Percentiles rank a stretch among this genome's conserved stretches.
These are phyloP conservation scores for Empidonax traillii DNA, from an alignment of 2,113 vertebrate genomes.

Conservation along the genomic window DNA sequence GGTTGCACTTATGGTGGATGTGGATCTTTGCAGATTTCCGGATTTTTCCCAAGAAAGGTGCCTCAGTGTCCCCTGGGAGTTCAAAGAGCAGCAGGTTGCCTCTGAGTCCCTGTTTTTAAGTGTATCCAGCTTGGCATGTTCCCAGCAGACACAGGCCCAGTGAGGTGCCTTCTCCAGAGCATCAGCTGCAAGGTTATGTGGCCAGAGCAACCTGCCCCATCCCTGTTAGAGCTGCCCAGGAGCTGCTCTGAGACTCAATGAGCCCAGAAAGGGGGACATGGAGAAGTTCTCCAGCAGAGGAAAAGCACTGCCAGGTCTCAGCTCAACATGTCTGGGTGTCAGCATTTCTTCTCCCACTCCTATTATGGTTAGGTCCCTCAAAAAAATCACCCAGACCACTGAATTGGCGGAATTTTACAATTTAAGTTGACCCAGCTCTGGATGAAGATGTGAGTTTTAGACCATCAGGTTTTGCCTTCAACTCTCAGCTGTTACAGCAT, in stretches of 20 bases:
- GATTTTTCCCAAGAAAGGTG: background rate
- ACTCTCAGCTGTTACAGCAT: background rate
- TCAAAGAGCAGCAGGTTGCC: background rate
- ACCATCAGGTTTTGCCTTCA: background rate
- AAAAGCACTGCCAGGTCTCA: background rate
- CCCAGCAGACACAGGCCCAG: accelerated
- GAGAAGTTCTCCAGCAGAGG: background rate
- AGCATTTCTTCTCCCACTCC: background rate
- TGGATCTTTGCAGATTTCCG: background rate
- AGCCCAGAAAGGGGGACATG: background rate
- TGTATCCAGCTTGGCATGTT: background rate
- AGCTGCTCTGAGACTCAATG: background rate
- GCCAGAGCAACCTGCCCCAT: background rate
- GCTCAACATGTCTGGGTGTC: background rate
- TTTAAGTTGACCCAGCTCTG: background rate
- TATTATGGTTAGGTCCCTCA: background rate
- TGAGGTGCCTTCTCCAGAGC: background rate
- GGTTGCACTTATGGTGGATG: background rate
- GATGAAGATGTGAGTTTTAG: background rate
- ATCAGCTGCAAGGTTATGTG: accelerated
- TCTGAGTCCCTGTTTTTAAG: background rate
- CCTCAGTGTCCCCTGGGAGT: background rate
- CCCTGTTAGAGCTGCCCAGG: background rate
- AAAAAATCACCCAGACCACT: background rate
- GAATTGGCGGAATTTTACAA: background rate